A percentile compares a stretch with the other conserved stretches of the same genome.
phyloP scores from a whole-genome alignment of 2,113 vertebrate genomes.

The Solea solea region DNA sequence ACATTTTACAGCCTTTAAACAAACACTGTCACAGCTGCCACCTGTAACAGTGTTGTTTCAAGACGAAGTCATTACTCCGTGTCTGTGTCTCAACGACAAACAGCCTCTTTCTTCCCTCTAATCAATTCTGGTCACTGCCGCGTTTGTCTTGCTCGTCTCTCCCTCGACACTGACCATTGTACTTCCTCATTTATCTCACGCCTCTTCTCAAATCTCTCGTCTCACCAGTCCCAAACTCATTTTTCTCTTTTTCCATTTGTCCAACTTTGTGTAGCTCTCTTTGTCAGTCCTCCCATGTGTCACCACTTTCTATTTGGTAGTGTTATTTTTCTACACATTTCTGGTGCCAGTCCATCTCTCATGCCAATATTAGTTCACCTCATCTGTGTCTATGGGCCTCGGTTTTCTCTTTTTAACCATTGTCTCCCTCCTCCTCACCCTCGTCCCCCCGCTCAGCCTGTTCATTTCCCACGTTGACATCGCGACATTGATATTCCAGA shows the following conservation, averaged over 20 bases:
- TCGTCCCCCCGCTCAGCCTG: background rate
- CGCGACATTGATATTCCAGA: constrained; percentile 62
- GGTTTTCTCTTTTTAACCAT: constrained; percentile 1
- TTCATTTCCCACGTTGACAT: constrained; percentile 32
- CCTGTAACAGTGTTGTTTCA: constrained; percentile 24
- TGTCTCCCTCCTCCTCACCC: constrained; percentile 2
- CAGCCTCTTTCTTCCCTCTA: background rate
- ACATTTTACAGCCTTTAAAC: constrained; percentile 6
- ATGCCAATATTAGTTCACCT: constrained; percentile 45
- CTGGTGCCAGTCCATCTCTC: constrained; percentile 15
- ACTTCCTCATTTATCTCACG: constrained; percentile 57
- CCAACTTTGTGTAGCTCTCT: constrained; percentile 37
- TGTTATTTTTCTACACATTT: constrained; percentile 36
- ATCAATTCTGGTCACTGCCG: constrained; percentile 39
- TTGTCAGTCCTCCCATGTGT: constrained; percentile 34
- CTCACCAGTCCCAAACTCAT: constrained; percentile 15
- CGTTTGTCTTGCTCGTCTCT: constrained; percentile 1
- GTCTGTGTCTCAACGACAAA: background rate
- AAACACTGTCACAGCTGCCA: constrained; percentile 11
- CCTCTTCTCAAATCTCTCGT: constrained; percentile 39
- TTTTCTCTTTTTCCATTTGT: constrained; percentile 30
- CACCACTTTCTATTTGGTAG: constrained; percentile 8
- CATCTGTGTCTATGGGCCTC: constrained; percentile 25
- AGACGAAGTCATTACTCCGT: constrained; percentile 13
- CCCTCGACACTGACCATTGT: constrained; percentile 26